Evolutionary conservation across 2,113 vertebrate genomes (phyloP), one percentile per base, ranked within the genome.

Genomic region (Thalassoma bifasciatum): DNA sequence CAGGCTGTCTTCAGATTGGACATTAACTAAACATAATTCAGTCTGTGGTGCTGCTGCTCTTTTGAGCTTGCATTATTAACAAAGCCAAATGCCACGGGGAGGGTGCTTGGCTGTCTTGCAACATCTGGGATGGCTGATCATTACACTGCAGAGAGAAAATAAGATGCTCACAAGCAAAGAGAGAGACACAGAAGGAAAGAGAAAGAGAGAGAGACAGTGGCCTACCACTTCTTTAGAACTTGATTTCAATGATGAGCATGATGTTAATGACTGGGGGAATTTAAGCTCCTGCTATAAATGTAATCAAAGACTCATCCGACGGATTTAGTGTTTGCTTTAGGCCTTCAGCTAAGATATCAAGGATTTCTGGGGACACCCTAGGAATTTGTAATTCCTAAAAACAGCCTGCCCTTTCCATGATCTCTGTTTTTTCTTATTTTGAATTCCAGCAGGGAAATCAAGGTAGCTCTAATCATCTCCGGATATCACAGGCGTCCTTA

Each of bases 61-160:
- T 57, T 76, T n/a, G 49, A 51, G 61, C 40, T 66, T 53, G 49
- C 66, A 80, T 82, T 66, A 75, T 73, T 73, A 78, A 85, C 61
- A 61, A 58, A 63, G 66, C 34, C 56, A 81, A 90, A 88, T 77
- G 65, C 77, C 66, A 57, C 9, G 11, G 23, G 61, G 67, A 50
- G 47, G 46, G 34, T 37, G 24, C n/a, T 42, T 14, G 66, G 66
- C 64, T 51, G 46, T 49, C 26, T 61, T 19, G 37, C 72, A 67
- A 72, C 70, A 66, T 77, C 63, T 84, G 70, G 63, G 67, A 82
- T 2, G 44, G 49, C 37, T 19, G 23, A 52, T 53, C 69, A 60
- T 74, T 75, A 66, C 38, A 21, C 60, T 36, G 66, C 71, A 66
- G 59, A 65, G 40, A 52, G 51, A 74, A 52, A 77, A 77, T 12